Evolutionary conservation across 1,140 invertebrate species (phyloP).

Genomic region (Drosophila tropicalis): DNA sequence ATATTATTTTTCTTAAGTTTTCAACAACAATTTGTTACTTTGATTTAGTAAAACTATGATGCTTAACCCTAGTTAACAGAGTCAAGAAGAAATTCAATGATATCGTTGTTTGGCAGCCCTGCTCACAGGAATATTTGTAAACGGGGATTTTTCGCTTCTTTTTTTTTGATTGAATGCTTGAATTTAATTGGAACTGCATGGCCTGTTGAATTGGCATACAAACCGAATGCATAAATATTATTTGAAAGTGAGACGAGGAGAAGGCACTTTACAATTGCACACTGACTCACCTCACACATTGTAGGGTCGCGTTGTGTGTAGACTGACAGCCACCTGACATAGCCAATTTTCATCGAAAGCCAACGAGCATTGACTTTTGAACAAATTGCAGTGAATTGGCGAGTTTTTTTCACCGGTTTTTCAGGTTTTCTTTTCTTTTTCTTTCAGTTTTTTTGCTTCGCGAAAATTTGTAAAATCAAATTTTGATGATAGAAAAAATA

Average conservation of each 20-base stretch:
- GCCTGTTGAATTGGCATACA: constrained; percentile 70
- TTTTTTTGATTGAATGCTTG: constrained; percentile 65
- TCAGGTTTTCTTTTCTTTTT: constrained; percentile 20
- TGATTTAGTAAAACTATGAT: too few species aligned
- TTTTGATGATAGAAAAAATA: constrained; percentile 10
- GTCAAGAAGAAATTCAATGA: not conserved
- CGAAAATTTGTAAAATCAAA: constrained; percentile 16
- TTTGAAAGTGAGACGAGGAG: constrained; percentile 60
- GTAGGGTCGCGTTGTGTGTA: not conserved
- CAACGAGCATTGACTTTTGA: constrained; percentile 34
- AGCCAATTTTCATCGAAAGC: constrained; percentile 39
- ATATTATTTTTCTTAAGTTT: too few species aligned
- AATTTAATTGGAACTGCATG: constrained; percentile 80
- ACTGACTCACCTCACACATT: constrained; percentile 10
- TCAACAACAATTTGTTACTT: too few species aligned
- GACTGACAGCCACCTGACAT: constrained; percentile 31
- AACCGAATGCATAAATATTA: constrained; percentile 75
- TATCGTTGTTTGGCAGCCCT: not conserved
- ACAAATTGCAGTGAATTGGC: constrained; percentile 41
- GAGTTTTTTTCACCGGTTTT: constrained; percentile 35
- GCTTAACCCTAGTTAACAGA: not conserved
- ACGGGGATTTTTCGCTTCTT: constrained; percentile 44
- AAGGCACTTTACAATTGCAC: constrained; percentile 63
- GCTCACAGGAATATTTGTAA: constrained; percentile 10
- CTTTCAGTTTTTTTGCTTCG: constrained; percentile 1